Conservation (phyloP, 2,797 vertebrate species). For the Poecile montanus region DNA sequence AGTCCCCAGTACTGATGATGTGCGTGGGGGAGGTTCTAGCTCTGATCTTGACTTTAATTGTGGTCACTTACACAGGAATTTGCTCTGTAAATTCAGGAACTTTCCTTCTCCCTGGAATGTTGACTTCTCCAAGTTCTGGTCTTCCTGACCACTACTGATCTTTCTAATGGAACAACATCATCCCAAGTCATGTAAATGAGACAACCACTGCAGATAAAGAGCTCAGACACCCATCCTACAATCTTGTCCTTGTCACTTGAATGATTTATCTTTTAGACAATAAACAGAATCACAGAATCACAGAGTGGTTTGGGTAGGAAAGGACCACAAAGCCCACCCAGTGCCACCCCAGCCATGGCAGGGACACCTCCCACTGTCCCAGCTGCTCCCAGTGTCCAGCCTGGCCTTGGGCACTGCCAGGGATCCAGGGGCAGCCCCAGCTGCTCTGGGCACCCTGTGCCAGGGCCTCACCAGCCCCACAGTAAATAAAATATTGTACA, state of each 20-base stretch:
- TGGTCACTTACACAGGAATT: background rate
- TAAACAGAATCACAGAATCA: background rate
- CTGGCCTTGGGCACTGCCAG: background rate
- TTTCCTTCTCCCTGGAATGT: background rate
- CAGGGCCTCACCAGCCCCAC: background rate
- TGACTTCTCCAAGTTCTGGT: background rate
- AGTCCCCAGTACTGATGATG: background rate
- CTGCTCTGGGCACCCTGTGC: background rate
- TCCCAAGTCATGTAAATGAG: background rate
- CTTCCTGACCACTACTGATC: background rate
- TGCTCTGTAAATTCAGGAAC: background rate
- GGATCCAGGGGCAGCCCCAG: background rate
- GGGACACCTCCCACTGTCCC: background rate
- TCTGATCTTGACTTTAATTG: background rate
- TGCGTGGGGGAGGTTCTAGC: background rate
- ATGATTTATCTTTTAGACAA: background rate
- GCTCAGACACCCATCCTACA: background rate
- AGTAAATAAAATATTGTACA: background rate
- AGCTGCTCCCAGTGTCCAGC: background rate
- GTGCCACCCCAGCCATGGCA: background rate
- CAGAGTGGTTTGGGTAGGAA: background rate
- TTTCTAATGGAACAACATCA: background rate
- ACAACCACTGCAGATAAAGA: background rate
- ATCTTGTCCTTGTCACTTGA: background rate
- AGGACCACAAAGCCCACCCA: accelerated